Base-by-base conservation (phyloP, 2,888 invertebrate species). In the Metalampra italica region DNA sequence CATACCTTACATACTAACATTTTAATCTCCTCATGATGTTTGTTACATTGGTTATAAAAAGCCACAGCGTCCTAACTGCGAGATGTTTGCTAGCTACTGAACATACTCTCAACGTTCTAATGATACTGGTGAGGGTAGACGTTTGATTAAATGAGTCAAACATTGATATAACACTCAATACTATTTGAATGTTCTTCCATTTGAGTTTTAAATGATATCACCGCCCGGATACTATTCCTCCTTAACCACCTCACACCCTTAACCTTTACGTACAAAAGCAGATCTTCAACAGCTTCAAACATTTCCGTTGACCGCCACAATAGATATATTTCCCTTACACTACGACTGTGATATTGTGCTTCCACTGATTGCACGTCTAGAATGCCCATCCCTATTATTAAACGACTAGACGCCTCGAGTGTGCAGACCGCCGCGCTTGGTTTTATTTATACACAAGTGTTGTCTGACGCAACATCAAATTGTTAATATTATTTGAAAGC, bases 331-430 rank as follows among this genome's bases (percentile, higher is more conserved):
- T 41, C 8, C 13, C 32, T 32, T 13, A 30, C 11, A 43, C 30
- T 32, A 43, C 12, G 43, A 12, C 29, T 29, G 42, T 42, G 29
- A 9, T 22, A 13, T 13, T 41, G 8, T 41, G 11, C 29, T 29
- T 12, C 9, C 29, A 29, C 29, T 15, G 9, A 8, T 14, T 46
- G 12, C 37, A 14, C 15, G 14, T 46, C 43, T 14, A 1, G 30
- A 51, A 56, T 59, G 59, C 68, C n/a, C n/a, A 62, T 59, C 55
- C 55, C 52, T 42, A 50, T 53, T 54, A 59, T 57, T 60, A 59
- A 59, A 64, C 58, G 68, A 69, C 68, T 67, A 66, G 66, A 66
- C 54, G 56, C 57, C 50, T 45, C 49, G 56, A 46, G 34, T 41
- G 36, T 29, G 1, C n/a, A 34, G 13, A 32, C 9, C 15, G 14